Conservation (phyloP, 2,797 vertebrate genomes). For the Mycteria americana region DNA sequence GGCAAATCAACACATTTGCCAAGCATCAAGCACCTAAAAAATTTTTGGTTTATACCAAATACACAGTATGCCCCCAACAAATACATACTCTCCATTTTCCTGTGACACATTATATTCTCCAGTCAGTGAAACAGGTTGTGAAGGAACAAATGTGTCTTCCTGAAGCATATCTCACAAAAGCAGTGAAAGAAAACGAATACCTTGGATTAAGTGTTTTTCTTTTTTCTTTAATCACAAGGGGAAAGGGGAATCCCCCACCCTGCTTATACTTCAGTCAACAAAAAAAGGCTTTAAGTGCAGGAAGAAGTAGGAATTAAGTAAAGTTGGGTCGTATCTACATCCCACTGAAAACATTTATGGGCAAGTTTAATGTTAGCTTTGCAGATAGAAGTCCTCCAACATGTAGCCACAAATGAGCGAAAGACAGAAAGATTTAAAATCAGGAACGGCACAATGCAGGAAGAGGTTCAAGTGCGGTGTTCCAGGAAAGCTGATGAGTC, state of each 20-base stretch:
- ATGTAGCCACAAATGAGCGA: neutral
- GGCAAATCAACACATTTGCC: neutral
- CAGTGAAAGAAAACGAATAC: neutral
- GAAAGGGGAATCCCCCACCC: neutral
- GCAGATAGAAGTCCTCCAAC: neutral
- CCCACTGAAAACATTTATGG: neutral
- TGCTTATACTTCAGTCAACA: neutral
- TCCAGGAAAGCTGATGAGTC: neutral
- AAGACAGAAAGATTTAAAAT: neutral
- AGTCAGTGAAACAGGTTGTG: neutral
- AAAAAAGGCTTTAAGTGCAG: neutral
- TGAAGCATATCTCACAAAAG: neutral
- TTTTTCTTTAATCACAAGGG: neutral
- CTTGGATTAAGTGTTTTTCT: neutral
- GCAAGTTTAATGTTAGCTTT: neutral
- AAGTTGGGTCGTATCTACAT: neutral
- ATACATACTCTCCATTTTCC: neutral
- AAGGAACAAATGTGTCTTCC: neutral
- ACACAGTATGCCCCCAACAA: neutral
- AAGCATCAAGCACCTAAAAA: neutral
- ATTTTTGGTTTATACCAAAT: neutral
- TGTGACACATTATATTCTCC: neutral
- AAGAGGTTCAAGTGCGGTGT: neutral
- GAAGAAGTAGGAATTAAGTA: neutral
- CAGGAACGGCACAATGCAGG: neutral